Base-by-base conservation (phyloP, 1,140 invertebrate genomes). In the Pseudomyrmex sp. region DNA sequence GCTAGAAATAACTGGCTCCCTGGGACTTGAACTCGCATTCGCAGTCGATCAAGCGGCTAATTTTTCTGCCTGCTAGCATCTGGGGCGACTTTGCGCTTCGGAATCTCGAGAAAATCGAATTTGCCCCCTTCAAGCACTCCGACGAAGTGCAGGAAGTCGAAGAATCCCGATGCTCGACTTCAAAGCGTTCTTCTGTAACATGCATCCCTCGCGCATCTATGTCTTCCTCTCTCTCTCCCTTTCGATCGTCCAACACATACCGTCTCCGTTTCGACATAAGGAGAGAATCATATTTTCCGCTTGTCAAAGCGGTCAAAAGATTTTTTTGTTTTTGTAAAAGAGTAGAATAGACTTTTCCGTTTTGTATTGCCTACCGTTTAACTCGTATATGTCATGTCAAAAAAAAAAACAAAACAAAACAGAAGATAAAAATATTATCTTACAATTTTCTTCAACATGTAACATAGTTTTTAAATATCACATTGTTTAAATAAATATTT, bases 181-280 rank as follows among this genome's bases (percentile, higher is more conserved):
- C 56, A 84, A 79, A 68, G 46, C 82, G 23, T 54, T 79, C 82
- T 59, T 68, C 79, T 10, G 46, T 50, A 83, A 13, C 54, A 66
- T 50, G 18, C 9, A 59, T 68, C 52, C 52, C 61, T 9, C 63
- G 52, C 52, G 26, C 44, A 23, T 59, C 13, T 20, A 44, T 18
- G 48, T 12, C 2, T 66, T 70, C 18, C 18, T 52, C 50, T 52
- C 50, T 52, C 52, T 0, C 15, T 74, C 5, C 18, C 4, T 65
- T 44, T 52, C 18, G 50, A 50, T 48, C 46, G 59, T 79, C 13
- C 26, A 8, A 70, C n/a, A 35, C 9, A 9, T 4, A 26, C 0
- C 54, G 20, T 80, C 76, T 50, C 20, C 15, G n/a, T 68, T 54
- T n/a, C 18, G 8, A 74, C 50, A 8, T 52, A 12, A 13, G 0